phyloP scores from a whole-genome alignment of 2,797 vertebrate species.

The Odontamblyopus lacepedii region DNA sequence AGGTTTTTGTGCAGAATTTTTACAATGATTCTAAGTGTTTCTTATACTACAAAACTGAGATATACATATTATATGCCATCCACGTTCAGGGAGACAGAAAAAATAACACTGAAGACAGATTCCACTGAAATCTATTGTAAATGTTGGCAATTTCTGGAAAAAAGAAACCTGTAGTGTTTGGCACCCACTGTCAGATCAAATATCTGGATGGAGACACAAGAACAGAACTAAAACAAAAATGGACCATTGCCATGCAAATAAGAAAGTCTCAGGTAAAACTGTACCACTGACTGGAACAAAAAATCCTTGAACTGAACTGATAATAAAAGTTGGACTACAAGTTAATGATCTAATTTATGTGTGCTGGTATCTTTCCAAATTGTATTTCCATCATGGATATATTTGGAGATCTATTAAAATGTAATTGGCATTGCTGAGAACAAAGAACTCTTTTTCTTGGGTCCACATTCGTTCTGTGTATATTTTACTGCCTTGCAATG shows the following conservation, averaged over 20 bases:
- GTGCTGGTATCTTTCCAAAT: neutral
- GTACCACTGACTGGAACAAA: neutral
- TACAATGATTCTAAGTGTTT: constrained; percentile 52
- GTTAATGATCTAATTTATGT: neutral
- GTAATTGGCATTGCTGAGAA: neutral
- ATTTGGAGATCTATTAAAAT: neutral
- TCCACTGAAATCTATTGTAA: constrained; percentile 16
- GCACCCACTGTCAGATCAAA: neutral
- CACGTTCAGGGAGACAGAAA: constrained; percentile 7
- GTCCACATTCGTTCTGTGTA: neutral
- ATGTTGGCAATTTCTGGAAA: neutral
- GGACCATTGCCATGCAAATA: neutral
- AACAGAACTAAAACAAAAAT: constrained; percentile 13
- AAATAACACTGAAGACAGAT: constrained; percentile 19
- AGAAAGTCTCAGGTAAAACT: neutral
- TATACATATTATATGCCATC: constrained; percentile 16
- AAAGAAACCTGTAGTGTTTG: constrained; percentile 47
- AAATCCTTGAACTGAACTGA: neutral
- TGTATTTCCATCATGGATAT: neutral
- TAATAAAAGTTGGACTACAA: neutral
- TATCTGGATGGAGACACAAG: neutral
- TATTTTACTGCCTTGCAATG: neutral
- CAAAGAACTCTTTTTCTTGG: neutral
- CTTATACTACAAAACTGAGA: constrained; percentile 54
- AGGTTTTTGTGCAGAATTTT: constrained; percentile 65